Evolutionary conservation across 2,888 invertebrate genomes (phyloP).

Genomic region (Mimumesa dahlbomi): DNA sequence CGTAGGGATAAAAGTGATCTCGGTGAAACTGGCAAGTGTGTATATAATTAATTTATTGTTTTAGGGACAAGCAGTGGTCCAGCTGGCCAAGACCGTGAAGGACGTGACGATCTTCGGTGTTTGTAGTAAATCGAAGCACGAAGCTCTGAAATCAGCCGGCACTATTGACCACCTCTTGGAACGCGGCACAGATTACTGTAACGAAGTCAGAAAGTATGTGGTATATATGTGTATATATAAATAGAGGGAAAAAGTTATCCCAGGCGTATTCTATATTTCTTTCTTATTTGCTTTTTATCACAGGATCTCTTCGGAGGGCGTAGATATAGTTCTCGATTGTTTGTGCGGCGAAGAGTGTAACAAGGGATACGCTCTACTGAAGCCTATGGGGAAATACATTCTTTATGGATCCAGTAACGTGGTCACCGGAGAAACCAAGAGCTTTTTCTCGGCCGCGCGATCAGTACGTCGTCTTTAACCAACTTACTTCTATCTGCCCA

Average conservation of each 20-base stretch:
- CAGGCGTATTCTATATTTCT: too few relatives aligned
- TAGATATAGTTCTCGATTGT: conserved; percentile 93
- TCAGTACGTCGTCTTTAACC: conserved; percentile 83
- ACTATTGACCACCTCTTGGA: conserved; percentile 90
- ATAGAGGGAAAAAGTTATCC: too few relatives aligned
- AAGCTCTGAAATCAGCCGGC: conserved; percentile 87
- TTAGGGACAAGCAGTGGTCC: conserved; percentile 92
- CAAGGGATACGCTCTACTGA: conserved; percentile 90
- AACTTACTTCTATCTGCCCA: too few relatives aligned
- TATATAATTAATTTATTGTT: too few relatives aligned
- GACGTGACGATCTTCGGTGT: conserved; percentile 92
- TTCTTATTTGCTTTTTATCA: too few relatives aligned
- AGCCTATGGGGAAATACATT: conserved; percentile 94
- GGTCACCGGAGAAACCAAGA: conserved; percentile 94
- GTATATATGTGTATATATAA: too few relatives aligned
- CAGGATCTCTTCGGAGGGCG: conserved; percentile 88
- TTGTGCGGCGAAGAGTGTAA: conserved; percentile 94
- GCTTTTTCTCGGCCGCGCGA: conserved; percentile 94
- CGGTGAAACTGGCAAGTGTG: too few relatives aligned
- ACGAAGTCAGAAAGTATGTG: conserved; percentile 91
- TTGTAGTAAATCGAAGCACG: conserved; percentile 92
- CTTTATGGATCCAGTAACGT: conserved; percentile 94
- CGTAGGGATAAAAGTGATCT: too few relatives aligned
- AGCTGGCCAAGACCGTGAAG: conserved; percentile 89
- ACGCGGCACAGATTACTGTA: conserved; percentile 89